phyloP scores from a whole-genome alignment of 2,888 invertebrate species.

The Ashinkailepas kermadecensis region DNA sequence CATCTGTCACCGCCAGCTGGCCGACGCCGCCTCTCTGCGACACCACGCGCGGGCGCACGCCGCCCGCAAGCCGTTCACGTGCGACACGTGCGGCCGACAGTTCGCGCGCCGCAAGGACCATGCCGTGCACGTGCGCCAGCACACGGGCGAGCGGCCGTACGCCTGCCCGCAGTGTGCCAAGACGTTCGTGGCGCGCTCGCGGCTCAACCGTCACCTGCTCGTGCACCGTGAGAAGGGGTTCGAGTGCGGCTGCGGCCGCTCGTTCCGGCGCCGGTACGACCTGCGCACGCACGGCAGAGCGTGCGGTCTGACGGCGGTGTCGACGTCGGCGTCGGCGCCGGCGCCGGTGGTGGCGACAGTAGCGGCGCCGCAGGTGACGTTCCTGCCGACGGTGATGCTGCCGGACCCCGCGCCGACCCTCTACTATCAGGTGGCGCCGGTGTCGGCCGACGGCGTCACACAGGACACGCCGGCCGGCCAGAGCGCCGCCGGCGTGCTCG shows the following conservation, averaged over 20 bases:
- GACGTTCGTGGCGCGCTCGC: slow-evolving; percentile 24
- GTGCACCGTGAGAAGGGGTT: not conserved
- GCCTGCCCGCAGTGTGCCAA: not conserved
- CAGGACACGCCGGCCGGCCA: not conserved
- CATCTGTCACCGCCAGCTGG: slow-evolving; percentile 25
- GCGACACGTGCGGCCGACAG: slow-evolving; percentile 28
- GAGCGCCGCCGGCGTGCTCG: not conserved
- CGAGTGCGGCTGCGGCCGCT: slow-evolving; percentile 1
- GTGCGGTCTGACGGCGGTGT: not conserved
- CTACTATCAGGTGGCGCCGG: slow-evolving; percentile 18
- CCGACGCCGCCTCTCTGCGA: slow-evolving; percentile 30
- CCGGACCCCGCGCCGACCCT: not conserved
- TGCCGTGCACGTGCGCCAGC: slow-evolving; percentile 28
- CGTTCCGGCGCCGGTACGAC: slow-evolving; percentile 2
- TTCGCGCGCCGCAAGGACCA: slow-evolving; percentile 33
- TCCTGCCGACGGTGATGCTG: not conserved
- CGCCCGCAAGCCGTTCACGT: slow-evolving; percentile 31
- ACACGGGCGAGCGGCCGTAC: slow-evolving; percentile 29
- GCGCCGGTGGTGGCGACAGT: not conserved
- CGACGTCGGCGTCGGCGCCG: not conserved
- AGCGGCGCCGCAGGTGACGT: not conserved
- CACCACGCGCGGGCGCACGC: slow-evolving; percentile 31
- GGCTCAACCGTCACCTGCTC: slow-evolving; percentile 16
- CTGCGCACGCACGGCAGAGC: not conserved
- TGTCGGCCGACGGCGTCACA: not conserved